phyloP scores from a whole-genome alignment of 2,888 invertebrate genomes.

The Pecten maximus region DNA sequence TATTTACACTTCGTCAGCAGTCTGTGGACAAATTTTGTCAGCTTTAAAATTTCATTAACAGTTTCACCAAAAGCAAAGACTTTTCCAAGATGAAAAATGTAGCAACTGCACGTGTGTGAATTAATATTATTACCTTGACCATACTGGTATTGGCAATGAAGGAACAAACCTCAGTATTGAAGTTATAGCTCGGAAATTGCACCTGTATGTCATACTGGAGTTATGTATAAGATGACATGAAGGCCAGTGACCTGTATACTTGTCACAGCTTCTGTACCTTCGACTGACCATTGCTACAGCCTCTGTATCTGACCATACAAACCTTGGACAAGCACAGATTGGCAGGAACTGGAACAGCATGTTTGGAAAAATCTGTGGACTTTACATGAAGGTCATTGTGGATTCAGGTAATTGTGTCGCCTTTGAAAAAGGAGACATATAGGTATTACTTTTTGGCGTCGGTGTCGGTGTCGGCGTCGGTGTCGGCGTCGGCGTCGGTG shows the following conservation, averaged over 20 bases:
- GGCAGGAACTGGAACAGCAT: constrained; percentile 38
- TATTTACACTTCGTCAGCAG: not conserved
- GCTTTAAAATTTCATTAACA: too few relatives aligned
- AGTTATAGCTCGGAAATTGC: not conserved
- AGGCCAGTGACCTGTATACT: not conserved
- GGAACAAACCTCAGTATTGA: not conserved
- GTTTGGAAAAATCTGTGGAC: constrained; percentile 65
- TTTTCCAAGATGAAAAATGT: too few relatives aligned
- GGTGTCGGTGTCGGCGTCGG: too few relatives aligned
- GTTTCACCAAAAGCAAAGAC: too few relatives aligned
- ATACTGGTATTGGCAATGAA: not conserved
- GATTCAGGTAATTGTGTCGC: constrained; percentile 65
- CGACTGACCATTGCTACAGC: not conserved
- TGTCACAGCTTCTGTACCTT: not conserved
- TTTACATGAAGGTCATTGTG: constrained; percentile 66
- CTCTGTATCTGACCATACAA: not conserved
- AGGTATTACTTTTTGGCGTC: too few relatives aligned
- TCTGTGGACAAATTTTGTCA: not conserved
- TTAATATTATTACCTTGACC: not conserved
- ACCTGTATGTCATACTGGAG: not conserved
- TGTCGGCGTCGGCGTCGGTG: too few relatives aligned
- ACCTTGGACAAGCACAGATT: not conserved
- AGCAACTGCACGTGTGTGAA: not conserved
- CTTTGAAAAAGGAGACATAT: too few relatives aligned
- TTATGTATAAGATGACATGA: not conserved